These are phyloP conservation scores for Pangasius sanitwongsei DNA, from an alignment of 2,797 vertebrate genomes.

Conservation along the genomic window DNA sequence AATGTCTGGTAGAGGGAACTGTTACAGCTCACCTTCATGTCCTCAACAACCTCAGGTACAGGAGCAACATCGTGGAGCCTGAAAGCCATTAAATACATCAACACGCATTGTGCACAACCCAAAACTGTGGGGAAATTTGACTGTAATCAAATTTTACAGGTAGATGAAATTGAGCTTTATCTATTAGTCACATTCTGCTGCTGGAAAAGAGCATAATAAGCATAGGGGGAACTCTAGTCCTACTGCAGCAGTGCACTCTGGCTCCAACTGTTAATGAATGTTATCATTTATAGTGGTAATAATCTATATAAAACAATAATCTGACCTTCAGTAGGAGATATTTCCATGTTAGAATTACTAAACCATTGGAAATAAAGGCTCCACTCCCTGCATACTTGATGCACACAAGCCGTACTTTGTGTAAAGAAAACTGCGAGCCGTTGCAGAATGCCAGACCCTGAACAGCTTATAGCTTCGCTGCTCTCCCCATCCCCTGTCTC, in stretches of 20 bases:
- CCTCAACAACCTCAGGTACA: conserved; percentile 75
- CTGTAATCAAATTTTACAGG: neutral
- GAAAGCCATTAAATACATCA: conserved; percentile 15
- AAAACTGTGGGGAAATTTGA: neutral
- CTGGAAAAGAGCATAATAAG: no score
- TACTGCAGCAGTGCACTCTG: neutral
- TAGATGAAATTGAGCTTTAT: neutral
- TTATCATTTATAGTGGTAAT: neutral
- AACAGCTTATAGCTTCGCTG: neutral
- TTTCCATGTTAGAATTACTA: neutral
- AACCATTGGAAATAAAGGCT: neutral
- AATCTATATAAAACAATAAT: neutral
- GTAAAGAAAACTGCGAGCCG: neutral
- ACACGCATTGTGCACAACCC: neutral
- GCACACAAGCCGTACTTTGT: neutral
- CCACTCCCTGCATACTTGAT: no score
- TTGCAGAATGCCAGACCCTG: neutral
- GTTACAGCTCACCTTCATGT: conserved; percentile 76
- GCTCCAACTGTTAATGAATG: neutral
- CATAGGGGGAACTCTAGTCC: neutral
- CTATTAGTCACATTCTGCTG: neutral
- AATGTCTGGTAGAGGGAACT: neutral
- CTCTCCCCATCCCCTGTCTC: neutral
- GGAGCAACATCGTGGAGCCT: conserved; percentile 80
- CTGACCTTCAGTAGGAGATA: neutral